Evolutionary conservation across 2,113 vertebrate species (phyloP).

Genomic region (Chloropsis hardwickii): DNA sequence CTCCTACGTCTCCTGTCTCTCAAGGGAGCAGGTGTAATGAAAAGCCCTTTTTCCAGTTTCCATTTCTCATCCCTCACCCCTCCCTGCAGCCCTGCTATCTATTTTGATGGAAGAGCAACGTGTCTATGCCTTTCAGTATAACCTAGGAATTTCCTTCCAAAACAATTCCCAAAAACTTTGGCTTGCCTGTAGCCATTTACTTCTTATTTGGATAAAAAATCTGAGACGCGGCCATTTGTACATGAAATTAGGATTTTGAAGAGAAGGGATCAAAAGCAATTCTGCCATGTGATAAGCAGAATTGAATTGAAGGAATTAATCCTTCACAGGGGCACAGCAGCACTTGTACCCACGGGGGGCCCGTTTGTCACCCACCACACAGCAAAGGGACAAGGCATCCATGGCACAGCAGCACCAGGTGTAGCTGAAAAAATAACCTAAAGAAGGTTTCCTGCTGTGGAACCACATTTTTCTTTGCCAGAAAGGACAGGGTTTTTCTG

Average conservation of each 20-base stretch:
- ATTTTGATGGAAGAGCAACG: not conserved
- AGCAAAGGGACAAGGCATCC: not conserved
- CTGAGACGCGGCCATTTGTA: not conserved
- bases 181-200: not conserved
- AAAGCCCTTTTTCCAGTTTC: not conserved
- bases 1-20: not conserved
- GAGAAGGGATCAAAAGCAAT: not conserved
- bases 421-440: not conserved
- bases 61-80: not conserved
- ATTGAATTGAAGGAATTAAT: not conserved
- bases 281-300: not conserved
- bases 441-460: not conserved
- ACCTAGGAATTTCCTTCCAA: not conserved
- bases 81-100: not conserved
- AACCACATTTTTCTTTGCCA: not conserved
- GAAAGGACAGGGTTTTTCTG: not conserved
- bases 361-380: not conserved
- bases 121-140: not conserved
- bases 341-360: not conserved
- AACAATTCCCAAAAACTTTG: not conserved
- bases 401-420: fast-evolving
- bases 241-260: not conserved
- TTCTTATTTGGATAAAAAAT: not conserved
- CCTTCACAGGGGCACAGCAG: not conserved
- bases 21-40: not conserved